A percentile compares a stretch with the other conserved stretches of the same genome.
Conservation (phyloP, 2,113 vertebrate genomes). For the Leucoraja erinaceus region DNA sequence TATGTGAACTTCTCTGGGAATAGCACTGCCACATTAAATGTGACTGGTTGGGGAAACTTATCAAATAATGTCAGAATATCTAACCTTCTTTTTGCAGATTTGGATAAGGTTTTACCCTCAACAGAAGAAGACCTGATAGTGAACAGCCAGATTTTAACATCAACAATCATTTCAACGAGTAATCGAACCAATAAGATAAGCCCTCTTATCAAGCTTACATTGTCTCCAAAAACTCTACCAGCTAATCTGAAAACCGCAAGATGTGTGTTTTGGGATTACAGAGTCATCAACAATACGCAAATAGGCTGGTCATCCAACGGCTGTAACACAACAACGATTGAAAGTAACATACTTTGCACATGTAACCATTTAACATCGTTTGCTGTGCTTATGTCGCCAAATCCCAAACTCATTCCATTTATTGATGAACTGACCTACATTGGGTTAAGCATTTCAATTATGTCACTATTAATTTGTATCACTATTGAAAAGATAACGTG, state of each 20-base stretch:
- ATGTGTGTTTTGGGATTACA: background rate
- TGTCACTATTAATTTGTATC: background rate
- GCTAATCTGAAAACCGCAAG: background rate
- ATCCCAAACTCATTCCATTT: no score
- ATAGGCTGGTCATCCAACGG: background rate
- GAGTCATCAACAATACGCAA: background rate
- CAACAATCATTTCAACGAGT: background rate
- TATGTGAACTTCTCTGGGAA: background rate
- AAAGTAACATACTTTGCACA: background rate
- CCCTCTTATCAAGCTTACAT: background rate
- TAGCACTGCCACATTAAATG: background rate
- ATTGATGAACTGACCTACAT: background rate
- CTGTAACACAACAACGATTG: background rate
- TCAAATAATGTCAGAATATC: background rate
- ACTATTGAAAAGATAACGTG: background rate
- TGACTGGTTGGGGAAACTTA: background rate
- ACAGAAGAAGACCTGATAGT: background rate
- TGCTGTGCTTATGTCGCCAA: background rate
- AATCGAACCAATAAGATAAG: background rate
- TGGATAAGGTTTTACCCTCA: background rate
- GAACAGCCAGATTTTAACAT: background rate
- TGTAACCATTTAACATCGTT: conserved; percentile 1
- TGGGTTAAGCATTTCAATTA: background rate
- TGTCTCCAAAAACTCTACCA: background rate
- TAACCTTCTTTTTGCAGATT: background rate